phyloP scores from a whole-genome alignment of 2,797 vertebrate genomes.

The Acipenser ruthenus region DNA sequence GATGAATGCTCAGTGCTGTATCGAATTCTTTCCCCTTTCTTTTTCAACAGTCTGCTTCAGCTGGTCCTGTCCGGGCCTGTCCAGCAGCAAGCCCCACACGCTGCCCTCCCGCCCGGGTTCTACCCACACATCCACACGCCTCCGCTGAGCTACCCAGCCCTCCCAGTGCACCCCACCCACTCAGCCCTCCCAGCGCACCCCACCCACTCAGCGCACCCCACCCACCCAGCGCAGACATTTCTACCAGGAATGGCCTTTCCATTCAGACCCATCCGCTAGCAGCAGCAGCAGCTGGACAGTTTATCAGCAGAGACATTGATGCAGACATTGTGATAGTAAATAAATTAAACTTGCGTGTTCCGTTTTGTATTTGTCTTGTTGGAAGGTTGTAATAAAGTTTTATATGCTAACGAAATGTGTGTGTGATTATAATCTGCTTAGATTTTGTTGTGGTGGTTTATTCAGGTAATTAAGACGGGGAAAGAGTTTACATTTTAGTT shows the following conservation, averaged over 20 bases:
- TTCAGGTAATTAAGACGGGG: too few species aligned
- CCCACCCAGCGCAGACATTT: slow-evolving; percentile 70
- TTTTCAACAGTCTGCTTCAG: slow-evolving; percentile 78
- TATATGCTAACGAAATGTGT: too few species aligned
- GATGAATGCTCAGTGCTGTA: not conserved
- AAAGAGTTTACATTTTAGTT: too few species aligned
- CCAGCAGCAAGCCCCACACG: slow-evolving; percentile 52
- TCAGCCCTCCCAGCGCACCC: slow-evolving; percentile 42
- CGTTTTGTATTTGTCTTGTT: too few species aligned
- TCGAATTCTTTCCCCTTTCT: slow-evolving; percentile 13
- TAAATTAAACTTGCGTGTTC: too few species aligned
- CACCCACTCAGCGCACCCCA: slow-evolving; percentile 47
- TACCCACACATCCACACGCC: slow-evolving; percentile 91
- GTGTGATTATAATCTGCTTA: too few species aligned
- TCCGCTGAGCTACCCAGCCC: slow-evolving; percentile 69
- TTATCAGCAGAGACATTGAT: too few species aligned
- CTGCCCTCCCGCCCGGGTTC: slow-evolving; percentile 62
- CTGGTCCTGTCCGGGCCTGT: slow-evolving; percentile 91
- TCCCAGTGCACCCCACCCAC: slow-evolving; percentile 17
- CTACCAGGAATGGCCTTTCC: slow-evolving; percentile 77
- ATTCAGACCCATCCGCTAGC: slow-evolving; percentile 78
- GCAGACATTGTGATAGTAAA: too few species aligned
- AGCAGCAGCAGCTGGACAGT: too few species aligned
- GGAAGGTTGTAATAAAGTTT: too few species aligned
- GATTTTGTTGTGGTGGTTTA: too few species aligned